These are phyloP conservation scores for Callospermophilus lateralis DNA, from an alignment of 2,113 vertebrate genomes.

Conservation along the genomic window DNA sequence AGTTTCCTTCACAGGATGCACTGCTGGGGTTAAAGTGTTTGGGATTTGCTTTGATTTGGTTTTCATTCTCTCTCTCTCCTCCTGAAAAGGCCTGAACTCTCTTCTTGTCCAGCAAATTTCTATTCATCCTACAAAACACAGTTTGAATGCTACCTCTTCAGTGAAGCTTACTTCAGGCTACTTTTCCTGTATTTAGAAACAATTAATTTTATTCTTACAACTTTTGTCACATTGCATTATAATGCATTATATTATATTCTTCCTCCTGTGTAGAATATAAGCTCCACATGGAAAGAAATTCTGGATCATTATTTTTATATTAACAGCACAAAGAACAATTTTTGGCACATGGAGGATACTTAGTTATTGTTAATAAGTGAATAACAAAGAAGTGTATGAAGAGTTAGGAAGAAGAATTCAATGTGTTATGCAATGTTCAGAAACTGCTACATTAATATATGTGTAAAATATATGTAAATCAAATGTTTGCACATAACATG, in stretches of 20 bases:
- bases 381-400: background rate
- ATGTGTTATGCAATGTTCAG: background rate
- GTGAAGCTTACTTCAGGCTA: background rate
- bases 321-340: background rate
- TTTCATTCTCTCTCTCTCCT: background rate
- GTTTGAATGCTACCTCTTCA: background rate
- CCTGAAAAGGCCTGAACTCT: background rate
- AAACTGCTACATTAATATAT: conserved; percentile 24
- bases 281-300: background rate
- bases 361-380: conserved; percentile 23
- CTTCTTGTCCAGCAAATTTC: background rate
- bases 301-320: background rate
- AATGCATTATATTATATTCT: background rate
- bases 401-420: background rate
- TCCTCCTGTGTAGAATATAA: background rate
- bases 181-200: background rate
- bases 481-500: background rate
- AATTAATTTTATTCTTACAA: background rate
- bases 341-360: conserved; percentile 8
- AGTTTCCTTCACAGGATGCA: background rate
- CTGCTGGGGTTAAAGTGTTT: background rate
- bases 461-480: conserved; percentile 20
- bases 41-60: background rate
- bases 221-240: background rate
- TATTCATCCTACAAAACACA: background rate